Conservation (phyloP, 1,140 invertebrate genomes). For the Sminthurinus signatus region DNA sequence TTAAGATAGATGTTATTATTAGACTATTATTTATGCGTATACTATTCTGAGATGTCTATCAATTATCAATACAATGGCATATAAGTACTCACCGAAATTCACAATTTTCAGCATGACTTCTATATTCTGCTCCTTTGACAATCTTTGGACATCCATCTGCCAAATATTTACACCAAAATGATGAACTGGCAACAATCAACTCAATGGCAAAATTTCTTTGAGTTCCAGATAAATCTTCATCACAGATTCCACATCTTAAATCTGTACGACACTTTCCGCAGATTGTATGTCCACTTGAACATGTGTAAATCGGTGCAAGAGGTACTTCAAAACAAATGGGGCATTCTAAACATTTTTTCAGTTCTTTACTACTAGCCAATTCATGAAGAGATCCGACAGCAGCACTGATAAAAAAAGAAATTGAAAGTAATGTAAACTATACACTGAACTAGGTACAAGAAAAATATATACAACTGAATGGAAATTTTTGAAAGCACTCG, state of each 20-base stretch:
- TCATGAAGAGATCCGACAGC: conserved; percentile 25
- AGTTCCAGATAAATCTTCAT: conserved; percentile 25
- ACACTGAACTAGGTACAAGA: no score
- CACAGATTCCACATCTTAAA: conserved; percentile 23
- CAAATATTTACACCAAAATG: conserved; percentile 34
- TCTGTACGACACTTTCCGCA: conserved; percentile 28
- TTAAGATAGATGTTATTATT: no score
- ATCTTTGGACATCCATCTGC: conserved; percentile 29
- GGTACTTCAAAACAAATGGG: conserved; percentile 35
- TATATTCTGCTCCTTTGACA: conserved; percentile 30
- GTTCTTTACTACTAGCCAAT: conserved; percentile 19
- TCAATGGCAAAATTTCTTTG: conserved; percentile 25
- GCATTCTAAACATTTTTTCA: conserved; percentile 32
- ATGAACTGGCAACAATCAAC: conserved; percentile 29
- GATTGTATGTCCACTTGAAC: conserved; percentile 27
- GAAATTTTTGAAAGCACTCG: no score
- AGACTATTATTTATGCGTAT: no score
- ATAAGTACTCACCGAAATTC: conserved; percentile 18
- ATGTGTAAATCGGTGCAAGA: conserved; percentile 33
- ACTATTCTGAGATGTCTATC: no score
- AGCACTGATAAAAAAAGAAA: conserved; percentile 10
- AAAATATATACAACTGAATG: no score
- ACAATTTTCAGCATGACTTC: conserved; percentile 18
- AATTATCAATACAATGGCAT: no score
- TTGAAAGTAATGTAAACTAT: no score